Evolutionary conservation across 1,140 invertebrate genomes (phyloP).

Genomic region (Pogonognathellus flavescens): DNA sequence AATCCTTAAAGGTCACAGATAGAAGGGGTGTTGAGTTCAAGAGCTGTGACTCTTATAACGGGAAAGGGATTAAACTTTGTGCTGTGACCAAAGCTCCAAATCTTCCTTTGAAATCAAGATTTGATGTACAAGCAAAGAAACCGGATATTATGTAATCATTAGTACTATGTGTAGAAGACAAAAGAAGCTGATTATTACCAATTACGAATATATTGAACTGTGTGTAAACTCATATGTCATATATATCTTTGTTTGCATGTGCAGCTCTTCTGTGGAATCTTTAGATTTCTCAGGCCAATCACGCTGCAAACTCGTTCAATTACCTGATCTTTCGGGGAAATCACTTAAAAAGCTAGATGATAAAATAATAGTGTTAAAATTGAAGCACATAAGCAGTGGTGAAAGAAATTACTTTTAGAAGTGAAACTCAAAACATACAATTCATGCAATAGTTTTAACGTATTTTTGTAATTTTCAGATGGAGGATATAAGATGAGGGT

Average conservation of each 20-base stretch:
- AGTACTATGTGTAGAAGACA: too few relatives aligned
- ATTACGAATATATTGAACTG: too few relatives aligned
- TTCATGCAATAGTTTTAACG: background rate
- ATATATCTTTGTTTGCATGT: background rate
- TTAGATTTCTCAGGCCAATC: background rate
- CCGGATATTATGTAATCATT: too few relatives aligned
- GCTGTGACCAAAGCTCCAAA: background rate
- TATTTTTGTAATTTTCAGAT: slow-evolving; percentile 14
- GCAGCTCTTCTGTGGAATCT: background rate
- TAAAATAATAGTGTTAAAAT: slow-evolving; percentile 54
- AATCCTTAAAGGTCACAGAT: background rate
- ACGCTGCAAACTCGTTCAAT: background rate
- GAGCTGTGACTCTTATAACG: background rate
- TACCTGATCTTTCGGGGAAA: background rate
- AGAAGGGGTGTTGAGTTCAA: slow-evolving; percentile 10
- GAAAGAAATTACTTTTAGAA: background rate
- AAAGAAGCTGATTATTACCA: too few relatives aligned
- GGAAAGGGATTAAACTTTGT: background rate
- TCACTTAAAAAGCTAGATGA: slow-evolving; percentile 6
- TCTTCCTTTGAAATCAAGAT: too few relatives aligned
- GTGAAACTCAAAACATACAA: background rate
- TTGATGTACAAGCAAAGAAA: too few relatives aligned
- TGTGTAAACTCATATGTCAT: too few relatives aligned
- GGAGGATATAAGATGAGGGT: slow-evolving; percentile 36
- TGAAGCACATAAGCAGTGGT: slow-evolving; percentile 51